Evolutionary conservation across 2,888 invertebrate species (phyloP), one percentile per base, ranked within the genome.

Genomic region (Dimorphilus gyrociliatus): DNA sequence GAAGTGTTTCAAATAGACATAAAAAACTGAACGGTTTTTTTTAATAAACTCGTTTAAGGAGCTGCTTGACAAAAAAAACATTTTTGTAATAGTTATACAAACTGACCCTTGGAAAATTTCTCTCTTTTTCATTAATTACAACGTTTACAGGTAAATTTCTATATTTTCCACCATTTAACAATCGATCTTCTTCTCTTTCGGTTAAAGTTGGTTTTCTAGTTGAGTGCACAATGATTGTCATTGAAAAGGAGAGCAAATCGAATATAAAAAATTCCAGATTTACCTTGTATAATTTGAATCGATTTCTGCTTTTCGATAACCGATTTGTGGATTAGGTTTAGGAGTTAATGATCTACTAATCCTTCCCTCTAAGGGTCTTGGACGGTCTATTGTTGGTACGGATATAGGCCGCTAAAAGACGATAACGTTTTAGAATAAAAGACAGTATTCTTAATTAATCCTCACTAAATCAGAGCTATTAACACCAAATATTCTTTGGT

Each of bases 281-380:
- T 19, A 36, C 38, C 33, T n/a, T 18, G 12, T 19, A 31, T 38
- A 38, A 12, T 15, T 16, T 5, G 29, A 25, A 23, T 38, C 36
- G 3, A n/a, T 7, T 6, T 17, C 18, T 3, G 25, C 8, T 25
- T 7, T 10, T 25, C 13, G 8, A 14, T 8, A 7, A 12, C 7
- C 25, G 8, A 12, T 14, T 7, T 25, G 7, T 7, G 8, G 12
- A 7, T 7, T 15, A 10, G 6, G 30, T 15, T 25, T 19, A 17
- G 39, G 36, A 3, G 26, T 30, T n/a, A 39, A 13, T 10, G 25
- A 24, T 15, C 46, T 40, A 2, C 50, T 42, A 10, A 54, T 43
- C 4, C 55, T 41, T 3, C 58, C 58, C 27, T 57, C 51, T 31
- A 45, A 32, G 16, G 55, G 52, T 16, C 55, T 37, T 1, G 57